Evolutionary conservation across 35 echinoderm and acorn worm species (phyloP).

Genomic region (Antedon bifida): DNA sequence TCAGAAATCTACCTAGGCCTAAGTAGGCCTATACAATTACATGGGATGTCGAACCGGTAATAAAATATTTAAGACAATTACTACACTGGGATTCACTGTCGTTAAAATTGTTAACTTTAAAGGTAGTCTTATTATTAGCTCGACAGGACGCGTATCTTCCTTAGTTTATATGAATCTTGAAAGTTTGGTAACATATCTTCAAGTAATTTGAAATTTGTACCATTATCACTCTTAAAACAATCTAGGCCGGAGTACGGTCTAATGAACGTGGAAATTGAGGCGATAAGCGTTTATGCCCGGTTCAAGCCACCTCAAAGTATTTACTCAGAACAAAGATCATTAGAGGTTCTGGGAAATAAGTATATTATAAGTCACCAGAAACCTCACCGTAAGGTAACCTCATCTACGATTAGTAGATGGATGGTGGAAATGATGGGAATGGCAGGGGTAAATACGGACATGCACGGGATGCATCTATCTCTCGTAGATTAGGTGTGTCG

Average conservation of each 20-base stretch:
- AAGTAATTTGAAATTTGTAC: neutral
- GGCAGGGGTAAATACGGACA: constrained; percentile 9
- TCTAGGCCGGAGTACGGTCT: neutral
- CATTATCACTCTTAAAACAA: neutral
- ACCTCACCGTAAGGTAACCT: constrained; percentile 4
- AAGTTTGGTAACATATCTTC: neutral
- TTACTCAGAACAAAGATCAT: neutral
- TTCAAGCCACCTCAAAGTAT: neutral
- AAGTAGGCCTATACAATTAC: neutral
- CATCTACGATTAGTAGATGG: constrained; percentile 20
- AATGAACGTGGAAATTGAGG: neutral
- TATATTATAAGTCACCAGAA: constrained; percentile 20
- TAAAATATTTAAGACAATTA: constrained; percentile 5
- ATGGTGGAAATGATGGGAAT: neutral
- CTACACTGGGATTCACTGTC: no score
- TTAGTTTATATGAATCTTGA: no score
- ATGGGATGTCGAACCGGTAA: constrained; percentile 17
- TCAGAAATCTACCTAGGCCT: neutral
- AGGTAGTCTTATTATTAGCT: no score
- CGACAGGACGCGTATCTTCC: no score
- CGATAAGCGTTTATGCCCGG: neutral
- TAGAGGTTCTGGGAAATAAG: neutral
- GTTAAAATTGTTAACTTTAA: no score
- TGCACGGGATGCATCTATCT: neutral
- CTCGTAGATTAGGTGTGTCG: neutral